Base-by-base conservation (phyloP, 2,888 invertebrate genomes). In the Pterobdella sp. region DNA sequence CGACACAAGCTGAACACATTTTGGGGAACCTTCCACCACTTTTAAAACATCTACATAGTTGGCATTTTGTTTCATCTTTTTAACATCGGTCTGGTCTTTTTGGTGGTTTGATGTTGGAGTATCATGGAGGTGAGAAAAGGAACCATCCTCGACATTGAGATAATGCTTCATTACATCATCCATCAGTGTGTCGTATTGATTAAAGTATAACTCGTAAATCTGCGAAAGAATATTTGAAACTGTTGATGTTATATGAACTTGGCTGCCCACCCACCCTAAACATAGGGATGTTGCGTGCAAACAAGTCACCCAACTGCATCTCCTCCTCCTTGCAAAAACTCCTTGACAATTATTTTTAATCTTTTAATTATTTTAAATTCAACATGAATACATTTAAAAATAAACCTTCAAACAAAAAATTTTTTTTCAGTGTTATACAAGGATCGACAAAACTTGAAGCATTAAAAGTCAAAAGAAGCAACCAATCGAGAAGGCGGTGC, bases 1-100 rank as follows among this genome's bases (percentile, higher is more conserved):
- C 68, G 90, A 89, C 72, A 94, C 87, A 1, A 91, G 94, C 78
- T 95, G 86, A 81, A 93, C 93, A 83, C 92, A 93, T 69, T 91
- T 88, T 79, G 82, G 91, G 82, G 90, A 90, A 73, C 63, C 31
- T 65, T 77, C 77, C 83, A 93, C 91, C 77, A 89, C 89, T 72
- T 89, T 87, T 84, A 88, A 91, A 77, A 88, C 85, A 82, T 87
- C 87, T 81, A 88, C 89, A 83, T 90, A 91, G 77, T 87, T 88
- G 78, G 84, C 86, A 76, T 89, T 89, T 67, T 87, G 88, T 82
- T 87, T 89, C 84, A 88, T 88, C 72, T 90, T 89, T 79, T 88
- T 88, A 84, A 94, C 93, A 77, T 34, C 18, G 1, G 60, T 52
- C 22, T 63, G 34, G 4, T 65, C 35, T 7, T 65, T 31, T 2